Evolutionary conservation across 2,113 vertebrate genomes (phyloP), one percentile per base, ranked within the genome.

Genomic region (Copsychus sechellarum): DNA sequence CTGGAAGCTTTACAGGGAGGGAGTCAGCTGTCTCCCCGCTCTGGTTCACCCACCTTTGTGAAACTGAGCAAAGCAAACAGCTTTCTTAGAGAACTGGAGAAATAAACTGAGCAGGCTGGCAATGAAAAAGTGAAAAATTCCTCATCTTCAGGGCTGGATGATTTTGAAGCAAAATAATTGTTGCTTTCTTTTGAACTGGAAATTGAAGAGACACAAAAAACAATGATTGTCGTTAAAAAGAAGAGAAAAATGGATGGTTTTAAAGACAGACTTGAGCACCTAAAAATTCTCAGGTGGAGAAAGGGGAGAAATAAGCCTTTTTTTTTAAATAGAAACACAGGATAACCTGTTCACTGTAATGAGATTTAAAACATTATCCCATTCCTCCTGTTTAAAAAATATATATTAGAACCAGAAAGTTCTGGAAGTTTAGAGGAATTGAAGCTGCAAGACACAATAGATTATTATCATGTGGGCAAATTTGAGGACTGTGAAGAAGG

Each of bases 111-210:
- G 34, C 3, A 3, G 38, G 22, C 15, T 80, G 51, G 80, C 43
- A 28, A 91, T 20, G 48, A 78, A 90, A 88, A 91, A 71, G 62
- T 40, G 48, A 89, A 57, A 91, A 77, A 90, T 84, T 88, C 86
- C 53, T 92, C 91, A 66, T 89, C 87, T 90, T 93, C 47, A 12
- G 56, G 56, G 19, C 51, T 72, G 53, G 64, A 28, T 42, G 83
- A 92, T 70, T 87, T 67, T 74, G 74, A 87, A 76, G 54, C 24
- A 87, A 84, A 94, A 69, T 74, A 95, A 87, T 70, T 78, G 67
- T 86, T 88, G 56, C 18, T 92, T 81, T 67, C 64, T 69, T 70
- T 86, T 50, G 28, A 92, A 58, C 65, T 69, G 62, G 54, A 76
- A 86, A 80, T 91, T 81, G 83, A 60, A 89, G 61, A 88, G 15